phyloP scores from a whole-genome alignment of 2,888 invertebrate genomes.

The Nipponacmea schrenckii region DNA sequence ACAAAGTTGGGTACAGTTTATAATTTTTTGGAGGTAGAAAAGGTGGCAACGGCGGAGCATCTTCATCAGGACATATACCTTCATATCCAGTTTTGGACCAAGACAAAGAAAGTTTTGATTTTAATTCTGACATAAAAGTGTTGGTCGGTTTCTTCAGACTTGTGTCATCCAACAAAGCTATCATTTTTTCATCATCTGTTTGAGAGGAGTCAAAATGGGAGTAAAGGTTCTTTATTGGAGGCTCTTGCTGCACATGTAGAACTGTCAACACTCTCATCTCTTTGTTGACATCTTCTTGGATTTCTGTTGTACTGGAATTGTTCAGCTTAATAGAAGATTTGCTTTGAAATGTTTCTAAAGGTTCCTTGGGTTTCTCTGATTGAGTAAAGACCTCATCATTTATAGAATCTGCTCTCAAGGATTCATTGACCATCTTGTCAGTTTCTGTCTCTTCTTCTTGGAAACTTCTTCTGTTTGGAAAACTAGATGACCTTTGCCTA shows the following conservation, averaged over 20 bases:
- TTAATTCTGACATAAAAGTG: slow-evolving; percentile 34
- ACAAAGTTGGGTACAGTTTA: slow-evolving; percentile 47
- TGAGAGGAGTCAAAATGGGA: slow-evolving; percentile 39
- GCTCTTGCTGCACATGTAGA: slow-evolving; percentile 43
- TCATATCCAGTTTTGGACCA: slow-evolving; percentile 30
- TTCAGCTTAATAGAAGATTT: neutral
- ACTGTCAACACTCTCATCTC: slow-evolving; percentile 49
- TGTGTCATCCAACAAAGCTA: slow-evolving; percentile 45
- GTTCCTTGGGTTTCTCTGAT: neutral
- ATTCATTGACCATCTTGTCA: slow-evolving; percentile 4
- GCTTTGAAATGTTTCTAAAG: neutral
- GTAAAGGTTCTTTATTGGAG: slow-evolving; percentile 16
- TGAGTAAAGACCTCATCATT: slow-evolving; percentile 1
- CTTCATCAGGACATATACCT: slow-evolving; percentile 42
- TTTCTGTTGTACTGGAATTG: neutral
- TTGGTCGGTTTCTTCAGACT: slow-evolving; percentile 28
- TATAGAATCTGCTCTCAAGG: neutral
- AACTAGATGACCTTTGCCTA: slow-evolving; percentile 56
- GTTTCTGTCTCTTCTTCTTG: slow-evolving; percentile 29
- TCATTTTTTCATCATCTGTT: slow-evolving; percentile 61
- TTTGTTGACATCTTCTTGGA: slow-evolving; percentile 19
- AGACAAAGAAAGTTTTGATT: slow-evolving; percentile 39
- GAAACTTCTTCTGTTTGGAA: slow-evolving; percentile 52
- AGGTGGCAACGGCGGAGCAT: slow-evolving; percentile 50
- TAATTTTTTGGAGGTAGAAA: slow-evolving; percentile 55